Percentiles rank a stretch among this genome's conserved stretches.
Conservation (phyloP, 2,797 vertebrate genomes). For the Anabacerthia variegaticeps region DNA sequence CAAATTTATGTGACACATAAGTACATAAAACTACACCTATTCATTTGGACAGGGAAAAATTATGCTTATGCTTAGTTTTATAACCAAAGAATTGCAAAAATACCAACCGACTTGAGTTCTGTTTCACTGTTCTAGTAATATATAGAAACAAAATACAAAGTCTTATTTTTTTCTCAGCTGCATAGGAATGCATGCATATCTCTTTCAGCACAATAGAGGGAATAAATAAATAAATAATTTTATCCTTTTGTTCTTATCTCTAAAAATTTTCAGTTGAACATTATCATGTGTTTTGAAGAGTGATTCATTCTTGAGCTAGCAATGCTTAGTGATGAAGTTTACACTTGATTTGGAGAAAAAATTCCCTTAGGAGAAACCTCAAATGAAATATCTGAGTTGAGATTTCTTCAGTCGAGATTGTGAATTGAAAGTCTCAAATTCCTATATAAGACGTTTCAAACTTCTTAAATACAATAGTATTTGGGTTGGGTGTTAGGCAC, state of each 20-base stretch:
- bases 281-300: neutral
- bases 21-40: neutral
- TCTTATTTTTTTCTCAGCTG: neutral
- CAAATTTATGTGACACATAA: neutral
- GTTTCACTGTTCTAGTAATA: neutral
- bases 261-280: neutral
- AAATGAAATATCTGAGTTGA: neutral
- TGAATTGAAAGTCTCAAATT: neutral
- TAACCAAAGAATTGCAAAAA: neutral
- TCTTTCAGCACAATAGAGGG: neutral
- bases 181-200: neutral
- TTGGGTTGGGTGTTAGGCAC: fast-evolving
- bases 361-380: neutral
- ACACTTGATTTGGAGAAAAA: fast-evolving
- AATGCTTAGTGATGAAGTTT: neutral
- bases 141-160: neutral
- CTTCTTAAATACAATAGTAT: neutral
- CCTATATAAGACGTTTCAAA: neutral
- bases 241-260: neutral
- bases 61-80: neutral
- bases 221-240: neutral
- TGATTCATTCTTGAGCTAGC: neutral
- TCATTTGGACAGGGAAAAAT: neutral
- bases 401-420: neutral
- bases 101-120: neutral